phyloP scores from a whole-genome alignment of 2,113 vertebrate genomes.

The Chunga burmeisteri region DNA sequence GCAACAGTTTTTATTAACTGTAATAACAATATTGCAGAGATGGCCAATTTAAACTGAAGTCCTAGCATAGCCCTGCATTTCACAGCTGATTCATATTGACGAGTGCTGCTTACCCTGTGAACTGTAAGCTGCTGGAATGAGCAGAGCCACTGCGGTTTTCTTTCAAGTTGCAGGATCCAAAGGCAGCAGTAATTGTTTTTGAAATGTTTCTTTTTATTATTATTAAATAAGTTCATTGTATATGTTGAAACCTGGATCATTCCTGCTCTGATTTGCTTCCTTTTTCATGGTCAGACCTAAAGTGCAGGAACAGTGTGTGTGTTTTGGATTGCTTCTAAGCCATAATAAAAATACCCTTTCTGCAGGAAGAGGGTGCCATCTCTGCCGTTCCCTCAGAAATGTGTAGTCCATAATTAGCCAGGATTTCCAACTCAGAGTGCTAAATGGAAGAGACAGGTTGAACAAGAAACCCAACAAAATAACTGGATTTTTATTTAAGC shows the following conservation, averaged over 20 bases:
- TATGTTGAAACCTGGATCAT: not conserved
- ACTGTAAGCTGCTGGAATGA: slow-evolving; percentile 47
- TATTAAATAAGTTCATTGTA: slow-evolving; percentile 53
- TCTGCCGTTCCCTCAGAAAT: slow-evolving; percentile 4
- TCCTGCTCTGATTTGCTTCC: slow-evolving; percentile 21
- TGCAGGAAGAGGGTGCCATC: slow-evolving; percentile 18
- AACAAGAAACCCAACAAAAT: slow-evolving; percentile 13
- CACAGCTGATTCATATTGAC: slow-evolving; percentile 55
- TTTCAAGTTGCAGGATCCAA: slow-evolving; percentile 64
- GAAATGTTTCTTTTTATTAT: slow-evolving; percentile 65
- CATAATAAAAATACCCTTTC: slow-evolving; percentile 19
- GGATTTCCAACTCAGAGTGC: not conserved
- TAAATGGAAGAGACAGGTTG: not conserved
- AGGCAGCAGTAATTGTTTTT: slow-evolving; percentile 59
- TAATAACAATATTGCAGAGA: slow-evolving; percentile 26
- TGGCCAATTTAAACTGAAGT: slow-evolving; percentile 39
- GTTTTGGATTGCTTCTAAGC: slow-evolving; percentile 35
- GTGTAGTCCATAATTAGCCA: not conserved
- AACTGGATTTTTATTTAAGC: slow-evolving; percentile 16
- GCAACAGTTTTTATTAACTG: slow-evolving; percentile 53
- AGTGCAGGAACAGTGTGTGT: not conserved
- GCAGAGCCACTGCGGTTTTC: slow-evolving; percentile 29
- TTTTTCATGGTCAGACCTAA: not conserved
- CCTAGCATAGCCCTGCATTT: not conserved
- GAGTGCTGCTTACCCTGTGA: slow-evolving; percentile 32